Percentiles rank a stretch among this genome's conserved stretches.
These are phyloP conservation scores for Eretmocerus hayati DNA, from an alignment of 2,888 invertebrate genomes.

Conservation along the genomic window DNA sequence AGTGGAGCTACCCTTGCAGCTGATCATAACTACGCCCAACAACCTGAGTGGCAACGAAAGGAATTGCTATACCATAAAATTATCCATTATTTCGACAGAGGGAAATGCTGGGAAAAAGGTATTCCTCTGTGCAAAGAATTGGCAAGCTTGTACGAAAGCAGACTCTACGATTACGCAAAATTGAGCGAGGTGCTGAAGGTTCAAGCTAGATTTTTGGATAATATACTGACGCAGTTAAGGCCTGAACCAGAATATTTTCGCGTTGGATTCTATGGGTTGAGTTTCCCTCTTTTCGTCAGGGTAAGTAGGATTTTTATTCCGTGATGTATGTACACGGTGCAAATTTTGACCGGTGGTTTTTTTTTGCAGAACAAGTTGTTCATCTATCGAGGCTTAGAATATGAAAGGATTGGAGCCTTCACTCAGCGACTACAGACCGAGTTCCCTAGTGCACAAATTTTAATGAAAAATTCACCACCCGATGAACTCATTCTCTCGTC, in stretches of 20 bases:
- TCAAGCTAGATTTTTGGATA: slow-evolving; percentile 86
- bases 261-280: slow-evolving; percentile 90
- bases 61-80: slow-evolving; percentile 84
- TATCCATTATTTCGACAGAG: slow-evolving; percentile 85
- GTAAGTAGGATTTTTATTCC: too few species aligned
- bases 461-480: slow-evolving; percentile 87
- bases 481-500: slow-evolving; percentile 80
- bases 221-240: slow-evolving; percentile 78
- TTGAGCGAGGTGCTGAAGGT: slow-evolving; percentile 75
- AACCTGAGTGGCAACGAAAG: slow-evolving; percentile 84
- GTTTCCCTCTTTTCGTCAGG: slow-evolving; percentile 88
- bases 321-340: neutral
- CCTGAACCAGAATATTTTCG: slow-evolving; percentile 93
- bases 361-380: slow-evolving; percentile 79
- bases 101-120: slow-evolving; percentile 97
- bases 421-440: slow-evolving; percentile 88
- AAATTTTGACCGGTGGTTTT: neutral
- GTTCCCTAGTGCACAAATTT: slow-evolving; percentile 88
- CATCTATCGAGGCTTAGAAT: slow-evolving; percentile 91
- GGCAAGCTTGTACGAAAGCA: slow-evolving; percentile 77
- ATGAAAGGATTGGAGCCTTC: slow-evolving; percentile 90
- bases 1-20: slow-evolving; percentile 57
- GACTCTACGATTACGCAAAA: slow-evolving; percentile 80
- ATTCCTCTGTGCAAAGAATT: slow-evolving; percentile 86
- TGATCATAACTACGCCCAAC: slow-evolving; percentile 67